Evolutionary conservation across 2,113 vertebrate genomes (phyloP), one percentile per base, ranked within the genome.

Genomic region (Zosterops japonicus): DNA sequence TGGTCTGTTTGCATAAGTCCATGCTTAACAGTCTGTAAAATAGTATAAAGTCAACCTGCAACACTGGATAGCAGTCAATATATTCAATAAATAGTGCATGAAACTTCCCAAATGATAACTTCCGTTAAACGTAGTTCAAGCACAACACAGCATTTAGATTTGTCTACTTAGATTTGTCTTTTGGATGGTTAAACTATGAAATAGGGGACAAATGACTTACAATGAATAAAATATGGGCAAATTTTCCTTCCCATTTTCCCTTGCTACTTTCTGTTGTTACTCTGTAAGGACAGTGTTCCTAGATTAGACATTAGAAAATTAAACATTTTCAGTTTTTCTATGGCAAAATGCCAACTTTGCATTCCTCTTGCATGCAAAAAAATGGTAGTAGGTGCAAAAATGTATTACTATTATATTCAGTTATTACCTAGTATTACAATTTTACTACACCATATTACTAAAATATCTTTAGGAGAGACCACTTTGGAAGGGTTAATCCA

Each of bases 21-120:
- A 28, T 96, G 89, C 83, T 97, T 95, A 70, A 92, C 25, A 80
- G 94, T 92, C 98, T 98, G 94, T 19, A 96, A 98, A 98, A 97
- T 11, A 97, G n/a, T 27, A 96, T 76, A 25, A 74, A 89, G 28
- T 91, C 61, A 93, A 55, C 8, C 4, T 24, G 23, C 24, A 53
- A 53, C 4, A 21, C 1, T 42, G 12, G 31, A 76, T 35, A 83
- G 8, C 16, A n/a, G 18, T 83, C 86, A 83, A 50, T 7, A 31
- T 28, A 67, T 19, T 67, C 47, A 84, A 64, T 39, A 84, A 94
- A 93, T 63, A 47, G 55, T 64, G 78, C 8, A 50, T 7, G 28
- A 50, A 42, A 9, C 17, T 24, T 4, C 5, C 10, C 2, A 76
- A 86, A 67, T 4, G 1, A 21, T 14, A 83, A 20, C 6, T 70